phyloP scores from a whole-genome alignment of 2,888 invertebrate genomes.

The Sericinus montela region DNA sequence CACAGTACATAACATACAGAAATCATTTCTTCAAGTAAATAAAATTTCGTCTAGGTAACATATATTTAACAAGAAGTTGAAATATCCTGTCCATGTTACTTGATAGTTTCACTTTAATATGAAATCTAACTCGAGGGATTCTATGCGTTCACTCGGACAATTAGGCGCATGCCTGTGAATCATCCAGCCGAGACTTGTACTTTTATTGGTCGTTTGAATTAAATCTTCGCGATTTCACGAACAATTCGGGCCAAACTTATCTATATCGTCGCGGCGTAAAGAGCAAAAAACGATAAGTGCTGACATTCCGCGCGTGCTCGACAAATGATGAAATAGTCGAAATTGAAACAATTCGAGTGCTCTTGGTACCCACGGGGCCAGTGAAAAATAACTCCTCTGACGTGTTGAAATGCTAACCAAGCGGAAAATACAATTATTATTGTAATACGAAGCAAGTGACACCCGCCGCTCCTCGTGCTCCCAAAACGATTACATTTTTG shows the following conservation, averaged over 20 bases:
- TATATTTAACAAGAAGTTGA: background rate
- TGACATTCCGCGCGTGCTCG: slow-evolving; percentile 3
- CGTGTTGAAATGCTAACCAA: slow-evolving; percentile 1
- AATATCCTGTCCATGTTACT: slow-evolving; percentile 25
- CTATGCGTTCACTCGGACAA: slow-evolving; percentile 59
- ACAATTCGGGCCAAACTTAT: slow-evolving; percentile 36
- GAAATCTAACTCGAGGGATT: slow-evolving; percentile 61
- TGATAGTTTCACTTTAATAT: slow-evolving; percentile 54
- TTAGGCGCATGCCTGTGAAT: slow-evolving; percentile 71
- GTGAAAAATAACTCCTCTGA: background rate
- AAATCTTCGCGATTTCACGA: slow-evolving; percentile 43
- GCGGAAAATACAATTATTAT: slow-evolving; percentile 19
- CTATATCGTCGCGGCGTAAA: slow-evolving; percentile 39
- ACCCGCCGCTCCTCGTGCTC: slow-evolving; percentile 23
- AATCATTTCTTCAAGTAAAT: background rate
- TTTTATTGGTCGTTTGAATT: slow-evolving; percentile 67
- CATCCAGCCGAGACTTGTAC: slow-evolving; percentile 68
- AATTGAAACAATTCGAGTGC: slow-evolving; percentile 6
- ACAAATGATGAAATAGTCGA: slow-evolving; percentile 6
- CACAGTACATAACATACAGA: no score
- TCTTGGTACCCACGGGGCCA: background rate
- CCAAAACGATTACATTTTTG: slow-evolving; percentile 31
- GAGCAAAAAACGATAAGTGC: slow-evolving; percentile 23
- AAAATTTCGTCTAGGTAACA: no score
- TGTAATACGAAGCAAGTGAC: slow-evolving; percentile 30